Conservation (phyloP, 2,113 vertebrate genomes). For the Dromiciops gliroides region DNA sequence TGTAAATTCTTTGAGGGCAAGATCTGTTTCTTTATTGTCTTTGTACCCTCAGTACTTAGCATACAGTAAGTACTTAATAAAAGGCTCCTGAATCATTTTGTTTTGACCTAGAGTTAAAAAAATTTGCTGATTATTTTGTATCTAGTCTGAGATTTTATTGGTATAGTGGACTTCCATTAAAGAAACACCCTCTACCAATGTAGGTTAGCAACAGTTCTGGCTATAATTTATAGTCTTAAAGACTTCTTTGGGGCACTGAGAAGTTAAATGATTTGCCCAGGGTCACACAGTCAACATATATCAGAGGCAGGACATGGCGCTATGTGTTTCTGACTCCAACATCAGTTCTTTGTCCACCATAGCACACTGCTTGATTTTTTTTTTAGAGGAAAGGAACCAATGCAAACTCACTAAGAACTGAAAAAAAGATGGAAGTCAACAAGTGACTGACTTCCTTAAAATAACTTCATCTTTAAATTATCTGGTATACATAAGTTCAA, state of each 20-base stretch:
- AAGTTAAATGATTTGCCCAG: not conserved
- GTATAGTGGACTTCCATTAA: not conserved
- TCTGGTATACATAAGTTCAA: too few species aligned
- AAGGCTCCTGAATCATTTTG: not conserved
- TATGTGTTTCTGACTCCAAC: not conserved
- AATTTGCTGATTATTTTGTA: not conserved
- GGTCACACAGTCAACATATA: not conserved
- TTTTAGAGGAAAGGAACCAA: not conserved
- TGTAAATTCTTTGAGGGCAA: not conserved
- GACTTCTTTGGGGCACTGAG: too few species aligned
- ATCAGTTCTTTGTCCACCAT: not conserved
- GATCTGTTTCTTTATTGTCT: not conserved
- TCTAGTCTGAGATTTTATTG: not conserved
- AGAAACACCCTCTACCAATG: not conserved
- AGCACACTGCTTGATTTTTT: not conserved
- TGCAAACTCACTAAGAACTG: not conserved
- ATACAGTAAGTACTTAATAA: not conserved
- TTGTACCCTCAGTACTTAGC: not conserved
- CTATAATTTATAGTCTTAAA: not conserved
- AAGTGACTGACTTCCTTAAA: too few species aligned
- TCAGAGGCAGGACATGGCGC: not conserved
- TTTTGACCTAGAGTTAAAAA: not conserved
- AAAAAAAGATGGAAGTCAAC: not conserved
- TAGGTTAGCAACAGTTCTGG: not conserved
- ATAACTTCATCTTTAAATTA: too few species aligned